phyloP scores from a whole-genome alignment of 2,797 vertebrate species.

The Darevskia mixta region DNA sequence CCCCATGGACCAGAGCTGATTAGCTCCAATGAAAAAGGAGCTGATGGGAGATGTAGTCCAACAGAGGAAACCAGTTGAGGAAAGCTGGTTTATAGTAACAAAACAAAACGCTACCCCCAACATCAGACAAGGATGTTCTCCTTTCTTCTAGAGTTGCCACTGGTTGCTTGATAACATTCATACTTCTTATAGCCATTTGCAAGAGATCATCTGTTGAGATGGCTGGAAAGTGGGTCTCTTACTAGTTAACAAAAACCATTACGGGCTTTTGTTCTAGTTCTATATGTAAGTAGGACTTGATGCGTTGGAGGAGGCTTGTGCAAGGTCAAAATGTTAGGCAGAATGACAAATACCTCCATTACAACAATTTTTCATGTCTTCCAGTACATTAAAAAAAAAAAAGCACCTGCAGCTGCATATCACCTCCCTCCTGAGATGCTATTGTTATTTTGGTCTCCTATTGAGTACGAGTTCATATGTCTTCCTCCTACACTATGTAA shows the following conservation, averaged over 20 bases:
- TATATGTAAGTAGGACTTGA: neutral
- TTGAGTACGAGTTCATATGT: slow-evolving; percentile 9
- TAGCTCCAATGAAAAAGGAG: neutral
- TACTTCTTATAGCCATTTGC: neutral
- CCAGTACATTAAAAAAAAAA: neutral
- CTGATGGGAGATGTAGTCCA: no score
- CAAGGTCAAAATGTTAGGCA: neutral
- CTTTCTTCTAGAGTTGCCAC: neutral
- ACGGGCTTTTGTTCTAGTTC: neutral
- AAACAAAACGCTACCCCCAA: neutral
- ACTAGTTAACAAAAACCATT: neutral
- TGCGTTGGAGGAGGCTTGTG: neutral
- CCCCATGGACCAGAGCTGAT: neutral
- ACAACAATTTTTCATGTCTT: neutral
- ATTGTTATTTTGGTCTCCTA: slow-evolving; percentile 7
- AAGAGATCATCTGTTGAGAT: no score
- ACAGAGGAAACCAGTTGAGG: no score
- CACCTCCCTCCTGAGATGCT: neutral
- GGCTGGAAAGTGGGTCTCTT: neutral
- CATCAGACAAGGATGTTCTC: neutral
- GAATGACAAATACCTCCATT: slow-evolving; percentile 11
- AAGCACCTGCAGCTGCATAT: neutral
- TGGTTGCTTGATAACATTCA: neutral
- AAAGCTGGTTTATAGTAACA: neutral
- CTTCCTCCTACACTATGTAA: slow-evolving; percentile 19